These are phyloP conservation scores for Venturia canescens DNA, from an alignment of 1,140 invertebrate genomes.

Conservation along the genomic window DNA sequence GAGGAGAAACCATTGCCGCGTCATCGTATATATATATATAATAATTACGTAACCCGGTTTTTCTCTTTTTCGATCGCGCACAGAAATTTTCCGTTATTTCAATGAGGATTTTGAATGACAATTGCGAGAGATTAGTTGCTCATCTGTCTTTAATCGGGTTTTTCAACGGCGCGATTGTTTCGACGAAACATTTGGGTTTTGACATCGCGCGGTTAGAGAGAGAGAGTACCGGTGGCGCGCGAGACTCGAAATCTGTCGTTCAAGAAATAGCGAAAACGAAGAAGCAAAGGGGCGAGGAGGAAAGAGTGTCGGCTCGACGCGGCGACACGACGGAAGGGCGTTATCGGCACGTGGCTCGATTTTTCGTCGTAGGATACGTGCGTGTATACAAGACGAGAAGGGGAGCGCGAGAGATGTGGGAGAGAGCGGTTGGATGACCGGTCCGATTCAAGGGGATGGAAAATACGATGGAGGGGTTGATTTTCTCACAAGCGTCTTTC, in stretches of 20 bases:
- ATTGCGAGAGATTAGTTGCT: too few species aligned
- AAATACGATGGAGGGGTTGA: conserved; percentile 40
- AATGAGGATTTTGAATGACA: too few species aligned
- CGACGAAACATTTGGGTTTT: neutral
- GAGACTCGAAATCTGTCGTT: neutral
- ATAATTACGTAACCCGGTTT: conserved; percentile 50
- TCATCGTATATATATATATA: too few species aligned
- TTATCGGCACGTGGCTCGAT: conserved; percentile 65
- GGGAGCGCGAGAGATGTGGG: neutral
- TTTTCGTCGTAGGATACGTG: conserved; percentile 47
- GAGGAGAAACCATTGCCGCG: conserved; percentile 47
- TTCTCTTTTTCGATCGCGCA: conserved; percentile 29
- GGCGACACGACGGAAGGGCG: conserved; percentile 51
- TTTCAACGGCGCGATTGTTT: too few species aligned
- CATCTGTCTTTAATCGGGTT: too few species aligned
- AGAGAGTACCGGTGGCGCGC: conserved; percentile 21
- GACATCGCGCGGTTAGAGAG: neutral
- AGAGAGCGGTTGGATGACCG: conserved; percentile 18
- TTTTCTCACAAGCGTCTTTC: conserved; percentile 39
- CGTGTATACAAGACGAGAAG: conserved; percentile 30
- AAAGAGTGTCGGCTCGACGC: conserved; percentile 22
- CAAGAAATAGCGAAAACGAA: conserved; percentile 9
- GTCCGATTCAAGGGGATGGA: conserved; percentile 43
- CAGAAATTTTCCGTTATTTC: too few species aligned
- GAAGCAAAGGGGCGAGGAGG: neutral